phyloP scores from a whole-genome alignment of 2,797 vertebrate genomes.

The Odontamblyopus lacepedii region DNA sequence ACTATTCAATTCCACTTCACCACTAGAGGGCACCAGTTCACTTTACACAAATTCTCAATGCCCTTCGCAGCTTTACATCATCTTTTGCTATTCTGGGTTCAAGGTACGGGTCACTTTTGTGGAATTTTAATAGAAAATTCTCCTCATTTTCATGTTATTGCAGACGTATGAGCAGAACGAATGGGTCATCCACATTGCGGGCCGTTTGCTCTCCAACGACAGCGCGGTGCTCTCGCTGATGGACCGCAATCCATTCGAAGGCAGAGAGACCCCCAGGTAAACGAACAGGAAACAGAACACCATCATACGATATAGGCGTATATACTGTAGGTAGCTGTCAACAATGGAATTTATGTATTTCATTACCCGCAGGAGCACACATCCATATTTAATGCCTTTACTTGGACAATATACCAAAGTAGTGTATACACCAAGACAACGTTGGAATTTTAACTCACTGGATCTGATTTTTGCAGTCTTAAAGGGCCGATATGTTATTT shows the following conservation, averaged over 20 bases:
- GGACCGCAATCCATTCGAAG: constrained; percentile 84
- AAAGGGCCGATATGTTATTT: too few relatives aligned
- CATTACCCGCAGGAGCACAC: background rate
- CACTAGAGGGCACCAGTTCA: constrained; percentile 29
- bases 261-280: constrained; percentile 83
- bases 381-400: constrained; percentile 1
- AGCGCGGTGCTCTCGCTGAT: constrained; percentile 82
- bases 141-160: background rate
- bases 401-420: background rate
- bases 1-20: background rate
- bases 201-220: constrained; percentile 89
- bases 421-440: background rate
- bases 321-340: background rate
- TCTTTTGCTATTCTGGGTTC: background rate
- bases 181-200: constrained; percentile 93
- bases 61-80: background rate
- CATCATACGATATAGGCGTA: background rate
- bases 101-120: too few relatives aligned
- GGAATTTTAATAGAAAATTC: background rate
- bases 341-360: background rate
- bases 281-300: background rate
- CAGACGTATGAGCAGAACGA: constrained; percentile 97
- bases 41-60: background rate
- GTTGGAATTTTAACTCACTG: too few relatives aligned
- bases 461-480: too few relatives aligned